Evolutionary conservation across 2,797 vertebrate genomes (phyloP), one percentile per base, ranked within the genome.

Genomic region (Mastacembelus armatus): DNA sequence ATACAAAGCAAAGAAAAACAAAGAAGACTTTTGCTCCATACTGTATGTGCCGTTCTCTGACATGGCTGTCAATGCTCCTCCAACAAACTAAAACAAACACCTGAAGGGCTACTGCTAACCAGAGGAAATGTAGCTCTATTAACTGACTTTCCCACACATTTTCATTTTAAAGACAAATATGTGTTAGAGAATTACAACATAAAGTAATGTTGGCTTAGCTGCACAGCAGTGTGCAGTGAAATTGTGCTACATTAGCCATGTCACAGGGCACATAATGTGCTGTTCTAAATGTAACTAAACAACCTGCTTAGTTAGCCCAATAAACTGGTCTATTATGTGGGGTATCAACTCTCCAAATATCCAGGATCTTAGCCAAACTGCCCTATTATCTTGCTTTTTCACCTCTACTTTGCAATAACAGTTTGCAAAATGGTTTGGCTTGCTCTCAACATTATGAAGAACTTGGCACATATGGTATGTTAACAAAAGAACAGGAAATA

Each of bases 81-180:
- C 71, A 71, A 80, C 76, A 77, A 85, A 87, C 44, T 78, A 82
- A 88, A 86, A 83, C 75, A 86, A 76, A 78, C 73, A 83, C 55
- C 71, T 27, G 65, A 63, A 47, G 11, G 11, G 32, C 48, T 15
- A 18, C 49, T 14, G 10, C 4, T 30, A 36, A 71, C 27, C 51
- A 42, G 26, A 69, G 71, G 68, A 79, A 86, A 71, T 9, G 43
- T 33, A 40, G 24, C 45, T 67, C 44, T 16, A 42, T 66, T 77
- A 54, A 67, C 27, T 12, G 15, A 45, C 27, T 57, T 75, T 82
- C 56, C 71, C 61, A 77, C 66, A 68, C 32, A 48, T 18, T 55
- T 75, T 4, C 14, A 38, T 57, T 50, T 63, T 26, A 56, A 57
- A 71, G 30, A 38, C 16, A 16, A 39, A n/a, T 19, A 30, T 4